Evolutionary conservation across 2,888 invertebrate genomes (phyloP).

Genomic region (Parnassius glacialis): DNA sequence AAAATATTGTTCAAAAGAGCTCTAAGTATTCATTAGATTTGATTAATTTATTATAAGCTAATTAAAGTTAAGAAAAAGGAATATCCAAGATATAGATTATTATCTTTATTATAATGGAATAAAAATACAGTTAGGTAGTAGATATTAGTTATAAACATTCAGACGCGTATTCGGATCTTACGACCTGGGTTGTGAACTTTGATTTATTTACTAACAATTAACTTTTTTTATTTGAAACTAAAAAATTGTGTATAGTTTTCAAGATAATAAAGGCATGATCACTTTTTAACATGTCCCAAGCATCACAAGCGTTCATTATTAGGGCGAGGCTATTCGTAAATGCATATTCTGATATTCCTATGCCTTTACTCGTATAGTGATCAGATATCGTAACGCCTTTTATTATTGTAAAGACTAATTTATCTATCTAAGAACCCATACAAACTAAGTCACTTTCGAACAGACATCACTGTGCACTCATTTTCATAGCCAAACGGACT

Average conservation of each 20-base stretch:
- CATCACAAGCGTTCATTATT: too few relatives aligned
- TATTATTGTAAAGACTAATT: too few relatives aligned
- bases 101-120: constrained; percentile 50
- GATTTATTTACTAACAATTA: constrained; percentile 21
- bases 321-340: too few relatives aligned
- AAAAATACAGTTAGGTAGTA: constrained; percentile 54
- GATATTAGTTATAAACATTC: constrained; percentile 57
- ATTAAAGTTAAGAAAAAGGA: constrained; percentile 66
- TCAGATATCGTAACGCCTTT: too few relatives aligned
- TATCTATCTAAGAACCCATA: too few relatives aligned
- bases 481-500: too few relatives aligned
- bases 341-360: too few relatives aligned
- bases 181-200: constrained; percentile 46
- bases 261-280: neutral
- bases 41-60: constrained; percentile 74
- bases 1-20: constrained; percentile 54
- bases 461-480: too few relatives aligned
- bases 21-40: constrained; percentile 77
- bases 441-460: too few relatives aligned
- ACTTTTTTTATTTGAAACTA: neutral
- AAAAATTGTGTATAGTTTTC: neutral
- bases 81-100: constrained; percentile 70
- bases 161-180: constrained; percentile 55
- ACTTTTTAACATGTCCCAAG: too few relatives aligned
- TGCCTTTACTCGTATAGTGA: too few relatives aligned